Evolutionary conservation across 2,888 invertebrate species (phyloP), one percentile per base, ranked within the genome.

Genomic region (Trichacis sp.): DNA sequence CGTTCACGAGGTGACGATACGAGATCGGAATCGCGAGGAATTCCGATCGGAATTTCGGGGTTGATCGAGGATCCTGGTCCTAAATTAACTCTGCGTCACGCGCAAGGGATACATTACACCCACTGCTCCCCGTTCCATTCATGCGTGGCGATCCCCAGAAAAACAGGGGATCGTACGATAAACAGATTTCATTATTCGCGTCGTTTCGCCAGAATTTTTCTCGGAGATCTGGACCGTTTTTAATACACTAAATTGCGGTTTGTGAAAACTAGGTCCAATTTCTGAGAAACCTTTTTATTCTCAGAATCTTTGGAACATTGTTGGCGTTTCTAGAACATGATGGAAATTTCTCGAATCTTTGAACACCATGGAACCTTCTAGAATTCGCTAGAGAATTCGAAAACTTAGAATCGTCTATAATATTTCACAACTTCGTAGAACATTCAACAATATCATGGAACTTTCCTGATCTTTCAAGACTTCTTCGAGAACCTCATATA

Each of bases 1-100:
- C 61, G 65, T 61, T 61, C 60, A 65, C 60, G 65, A 65, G 65
- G 53, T 57, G 61, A 60, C 61, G 61, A 61, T 66, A 58, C 51
- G 58, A 62, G 58, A 62, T n/a, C n/a, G n/a, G n/a, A 66, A 43
- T n/a, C 57, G 58, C 57, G 61, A 42, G 61, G 58, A 66, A 58
- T 51, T 49, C 49, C 5, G 11, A 1, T 11, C 30, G 17, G 49
- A 36, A 36, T 38, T 30, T 30, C 36, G n/a, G 49, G 19, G 38
- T 5, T 24, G 19, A 24, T 4, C 38, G 48, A 15, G 56, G 56
- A 60, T 65, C 56, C 60, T 52, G 42, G 42, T 47, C 52, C 62
- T 66, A 66, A 66, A 66, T 62, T 62, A 58, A 62, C 54, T 45
- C 30, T 46, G n/a, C n/a, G n/a, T n/a, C n/a, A n/a, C n/a, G n/a